Evolutionary conservation across 2,113 vertebrate species (phyloP).

Genomic region (Rhabdornis inornatus): DNA sequence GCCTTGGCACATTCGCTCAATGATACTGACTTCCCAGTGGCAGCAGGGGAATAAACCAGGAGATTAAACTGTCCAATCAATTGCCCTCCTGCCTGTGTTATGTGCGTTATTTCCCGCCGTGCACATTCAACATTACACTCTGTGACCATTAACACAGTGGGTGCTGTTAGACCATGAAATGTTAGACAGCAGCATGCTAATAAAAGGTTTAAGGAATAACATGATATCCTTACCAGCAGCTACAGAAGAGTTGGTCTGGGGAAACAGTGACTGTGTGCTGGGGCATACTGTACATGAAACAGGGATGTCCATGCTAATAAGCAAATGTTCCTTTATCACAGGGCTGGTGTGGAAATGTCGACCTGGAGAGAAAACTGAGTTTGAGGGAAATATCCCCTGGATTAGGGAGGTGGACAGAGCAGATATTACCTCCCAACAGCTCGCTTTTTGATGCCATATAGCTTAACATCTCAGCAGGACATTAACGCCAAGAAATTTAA

Average conservation of each 20-base stretch:
- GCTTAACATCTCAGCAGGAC: neutral
- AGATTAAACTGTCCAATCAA: neutral
- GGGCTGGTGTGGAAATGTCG: accelerated
- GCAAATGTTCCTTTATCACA: neutral
- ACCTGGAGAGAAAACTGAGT: neutral
- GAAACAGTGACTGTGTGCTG: neutral
- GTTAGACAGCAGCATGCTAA: constrained; percentile 8
- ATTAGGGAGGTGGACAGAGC: neutral
- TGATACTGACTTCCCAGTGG: neutral
- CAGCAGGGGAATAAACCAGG: neutral
- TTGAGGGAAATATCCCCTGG: neutral
- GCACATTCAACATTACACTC: neutral
- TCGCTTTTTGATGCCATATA: accelerated
- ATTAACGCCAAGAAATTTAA: neutral
- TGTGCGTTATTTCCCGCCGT: neutral
- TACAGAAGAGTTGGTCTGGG: neutral
- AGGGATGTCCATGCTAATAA: neutral
- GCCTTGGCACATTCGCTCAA: neutral
- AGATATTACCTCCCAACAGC: neutral
- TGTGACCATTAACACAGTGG: neutral
- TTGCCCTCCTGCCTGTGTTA: constrained; percentile 8
- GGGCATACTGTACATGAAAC: neutral
- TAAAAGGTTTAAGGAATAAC: constrained; percentile 14
- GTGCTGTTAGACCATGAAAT: constrained; percentile 9
- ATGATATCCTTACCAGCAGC: neutral